Percentiles rank a stretch among this genome's conserved stretches.
phyloP scores from a whole-genome alignment of 2,113 vertebrate genomes.

The Girardinichthys multiradiatus region DNA sequence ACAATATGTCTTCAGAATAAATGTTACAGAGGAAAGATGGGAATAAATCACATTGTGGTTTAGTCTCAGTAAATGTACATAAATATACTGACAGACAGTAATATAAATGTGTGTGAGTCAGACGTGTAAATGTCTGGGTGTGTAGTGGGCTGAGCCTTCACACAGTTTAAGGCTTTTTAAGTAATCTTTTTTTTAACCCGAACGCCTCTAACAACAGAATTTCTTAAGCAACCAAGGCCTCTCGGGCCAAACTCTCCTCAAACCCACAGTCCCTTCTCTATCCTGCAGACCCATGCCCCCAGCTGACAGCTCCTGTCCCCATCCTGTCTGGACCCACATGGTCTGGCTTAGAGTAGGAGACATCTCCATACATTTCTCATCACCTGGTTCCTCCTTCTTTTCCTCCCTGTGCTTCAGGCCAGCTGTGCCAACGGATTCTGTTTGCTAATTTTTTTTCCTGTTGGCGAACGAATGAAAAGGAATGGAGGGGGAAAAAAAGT shows the following conservation, averaged over 20 bases:
- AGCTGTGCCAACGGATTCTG: conserved; percentile 63
- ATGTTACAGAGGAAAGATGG: conserved; percentile 39
- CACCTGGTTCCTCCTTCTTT: conserved; percentile 17
- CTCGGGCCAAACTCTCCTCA: conserved; percentile 35
- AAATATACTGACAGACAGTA: conserved; percentile 42
- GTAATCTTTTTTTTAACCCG: conserved; percentile 43
- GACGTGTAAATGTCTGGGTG: conserved; percentile 53
- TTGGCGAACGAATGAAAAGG: conserved; percentile 58
- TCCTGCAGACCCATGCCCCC: conserved; percentile 21
- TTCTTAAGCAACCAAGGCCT: conserved; percentile 36
- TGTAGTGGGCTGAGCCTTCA: conserved; percentile 36
- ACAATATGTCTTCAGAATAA: conserved; percentile 48
- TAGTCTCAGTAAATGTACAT: conserved; percentile 42
- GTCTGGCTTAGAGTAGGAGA: conserved; percentile 44
- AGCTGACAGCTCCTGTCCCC: conserved; percentile 60
- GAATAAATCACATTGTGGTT: conserved; percentile 45
- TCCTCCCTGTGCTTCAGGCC: conserved; percentile 30
- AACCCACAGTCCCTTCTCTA: conserved; percentile 39
- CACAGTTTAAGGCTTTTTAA: conserved; percentile 54
- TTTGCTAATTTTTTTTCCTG: conserved; percentile 66
- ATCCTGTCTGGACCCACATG: conserved; percentile 54
- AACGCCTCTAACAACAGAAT: conserved; percentile 35
- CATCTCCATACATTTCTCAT: conserved; percentile 55
- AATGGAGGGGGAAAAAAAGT: conserved; percentile 49
- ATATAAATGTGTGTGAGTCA: conserved; percentile 54